Percentiles rank a stretch among this genome's conserved stretches.
phyloP scores from a whole-genome alignment of 2,888 invertebrate species.

The Aphrophora alni region DNA sequence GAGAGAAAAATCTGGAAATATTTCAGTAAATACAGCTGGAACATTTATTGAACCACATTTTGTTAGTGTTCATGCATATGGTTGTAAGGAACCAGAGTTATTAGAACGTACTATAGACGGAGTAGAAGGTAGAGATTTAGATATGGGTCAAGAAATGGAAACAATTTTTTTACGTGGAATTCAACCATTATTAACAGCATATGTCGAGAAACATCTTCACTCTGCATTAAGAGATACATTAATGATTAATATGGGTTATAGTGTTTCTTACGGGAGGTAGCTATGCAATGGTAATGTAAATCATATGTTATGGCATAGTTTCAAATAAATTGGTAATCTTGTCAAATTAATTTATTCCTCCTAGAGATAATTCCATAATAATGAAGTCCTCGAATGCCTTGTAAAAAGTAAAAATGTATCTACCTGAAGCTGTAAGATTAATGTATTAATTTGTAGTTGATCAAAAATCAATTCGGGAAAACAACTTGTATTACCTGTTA shows the following conservation, averaged over 20 bases:
- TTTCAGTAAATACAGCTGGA: conserved; percentile 54
- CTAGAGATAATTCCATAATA: background rate
- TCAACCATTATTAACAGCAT: conserved; percentile 74
- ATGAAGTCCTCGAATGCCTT: too few species aligned
- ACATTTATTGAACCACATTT: conserved; percentile 86
- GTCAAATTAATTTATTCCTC: too few species aligned
- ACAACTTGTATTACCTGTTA: too few species aligned
- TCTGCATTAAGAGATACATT: conserved; percentile 86
- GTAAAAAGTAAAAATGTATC: too few species aligned
- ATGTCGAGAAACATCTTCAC: conserved; percentile 83
- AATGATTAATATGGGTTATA: conserved; percentile 88
- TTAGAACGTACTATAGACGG: conserved; percentile 20
- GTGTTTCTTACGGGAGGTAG: conserved; percentile 77
- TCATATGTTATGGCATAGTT: background rate
- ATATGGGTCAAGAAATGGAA: conserved; percentile 81
- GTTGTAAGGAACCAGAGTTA: conserved; percentile 65
- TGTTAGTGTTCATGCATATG: conserved; percentile 84
- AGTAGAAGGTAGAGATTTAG: conserved; percentile 57
- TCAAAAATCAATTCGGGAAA: too few species aligned
- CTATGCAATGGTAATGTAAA: background rate
- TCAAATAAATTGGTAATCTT: background rate
- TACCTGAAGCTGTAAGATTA: too few species aligned
- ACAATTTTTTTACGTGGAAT: conserved; percentile 86
- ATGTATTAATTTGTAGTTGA: too few species aligned
- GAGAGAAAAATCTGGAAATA: conserved; percentile 34